phyloP scores from a whole-genome alignment of 2,888 invertebrate species.

The Podabrus alpinus region DNA sequence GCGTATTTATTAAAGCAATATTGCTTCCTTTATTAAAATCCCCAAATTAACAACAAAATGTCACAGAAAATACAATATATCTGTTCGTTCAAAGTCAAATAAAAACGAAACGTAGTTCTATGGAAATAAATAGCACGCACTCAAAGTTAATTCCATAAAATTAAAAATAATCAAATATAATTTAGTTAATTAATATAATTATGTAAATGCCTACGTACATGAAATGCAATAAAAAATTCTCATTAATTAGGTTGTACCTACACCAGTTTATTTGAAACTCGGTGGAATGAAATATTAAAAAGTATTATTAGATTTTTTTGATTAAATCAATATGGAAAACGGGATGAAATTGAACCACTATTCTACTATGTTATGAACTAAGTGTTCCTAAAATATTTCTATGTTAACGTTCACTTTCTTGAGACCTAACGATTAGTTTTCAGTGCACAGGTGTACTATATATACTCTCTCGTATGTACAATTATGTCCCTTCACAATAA shows the following conservation, averaged over 20 bases:
- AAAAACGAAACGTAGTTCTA: not conserved
- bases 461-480: no score
- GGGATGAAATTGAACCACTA: no score
- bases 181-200: not conserved
- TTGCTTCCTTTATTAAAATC: not conserved
- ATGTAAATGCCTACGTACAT: not conserved
- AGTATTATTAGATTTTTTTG: no score
- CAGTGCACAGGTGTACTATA: no score
- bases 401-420: no score
- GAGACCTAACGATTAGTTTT: no score
- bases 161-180: not conserved
- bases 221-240: not conserved
- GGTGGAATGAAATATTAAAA: not conserved
- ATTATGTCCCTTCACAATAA: no score
- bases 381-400: no score
- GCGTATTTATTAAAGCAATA: not conserved
- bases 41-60: not conserved
- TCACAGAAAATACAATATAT: not conserved
- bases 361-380: no score
- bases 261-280: not conserved
- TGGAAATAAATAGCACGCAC: not conserved
- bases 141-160: not conserved
- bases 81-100: not conserved
- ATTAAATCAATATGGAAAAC: no score
- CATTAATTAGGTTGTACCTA: not conserved